Evolutionary conservation across 2,888 invertebrate genomes (phyloP).

Genomic region (Junonia oenone): DNA sequence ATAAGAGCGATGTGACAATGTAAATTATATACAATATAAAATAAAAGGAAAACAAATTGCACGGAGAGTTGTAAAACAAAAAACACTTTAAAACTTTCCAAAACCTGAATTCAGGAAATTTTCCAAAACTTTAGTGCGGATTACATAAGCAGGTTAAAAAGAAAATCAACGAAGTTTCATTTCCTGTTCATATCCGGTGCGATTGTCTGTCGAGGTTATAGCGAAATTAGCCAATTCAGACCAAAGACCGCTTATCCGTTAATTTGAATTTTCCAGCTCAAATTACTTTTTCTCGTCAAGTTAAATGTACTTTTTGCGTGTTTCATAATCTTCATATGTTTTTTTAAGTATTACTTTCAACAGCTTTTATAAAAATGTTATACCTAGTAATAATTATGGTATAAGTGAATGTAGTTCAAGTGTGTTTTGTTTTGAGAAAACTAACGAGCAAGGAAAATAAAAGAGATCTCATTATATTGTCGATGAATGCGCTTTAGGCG

Average conservation of each 20-base stretch:
- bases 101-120: neutral
- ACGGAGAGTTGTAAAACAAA: too few relatives aligned
- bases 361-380: too few relatives aligned
- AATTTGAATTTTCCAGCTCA: neutral
- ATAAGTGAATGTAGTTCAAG: neutral
- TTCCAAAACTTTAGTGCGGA: neutral
- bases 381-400: too few relatives aligned
- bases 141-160: constrained; percentile 20
- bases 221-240: constrained; percentile 21
- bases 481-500: constrained; percentile 17
- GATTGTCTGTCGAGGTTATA: constrained; percentile 33
- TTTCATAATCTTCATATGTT: too few relatives aligned
- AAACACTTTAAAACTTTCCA: too few relatives aligned
- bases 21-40: too few relatives aligned
- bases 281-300: neutral
- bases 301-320: neutral
- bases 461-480: constrained; percentile 9
- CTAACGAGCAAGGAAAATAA: constrained; percentile 8
- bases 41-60: too few relatives aligned
- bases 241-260: neutral
- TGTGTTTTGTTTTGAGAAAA: neutral
- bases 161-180: constrained; percentile 36
- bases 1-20: too few relatives aligned
- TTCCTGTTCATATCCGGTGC: constrained; percentile 47
- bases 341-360: too few relatives aligned